A percentile compares a stretch with the other conserved stretches of the same genome.
Evolutionary conservation across 2,797 vertebrate species (phyloP).

Genomic region (Myotis myotis): DNA sequence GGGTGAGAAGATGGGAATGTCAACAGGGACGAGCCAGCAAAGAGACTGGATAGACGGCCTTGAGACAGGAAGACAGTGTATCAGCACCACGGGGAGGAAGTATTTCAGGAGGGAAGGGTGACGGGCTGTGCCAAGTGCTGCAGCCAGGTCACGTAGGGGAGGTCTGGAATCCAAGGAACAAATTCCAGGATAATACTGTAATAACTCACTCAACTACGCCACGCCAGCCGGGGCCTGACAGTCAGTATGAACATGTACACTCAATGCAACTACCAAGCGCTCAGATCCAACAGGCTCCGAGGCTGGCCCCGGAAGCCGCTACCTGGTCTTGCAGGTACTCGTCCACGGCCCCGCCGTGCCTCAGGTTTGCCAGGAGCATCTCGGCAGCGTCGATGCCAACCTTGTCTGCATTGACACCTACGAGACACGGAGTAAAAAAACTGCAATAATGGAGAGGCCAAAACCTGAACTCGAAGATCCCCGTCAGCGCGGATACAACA

Average conservation of each 20-base stretch:
- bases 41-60: background rate
- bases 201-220: background rate
- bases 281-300: background rate
- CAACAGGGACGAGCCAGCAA: background rate
- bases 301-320: constrained; percentile 16
- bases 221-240: background rate
- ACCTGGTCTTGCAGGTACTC: constrained; percentile 99
- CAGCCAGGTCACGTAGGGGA: background rate
- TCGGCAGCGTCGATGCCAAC: constrained; percentile 96
- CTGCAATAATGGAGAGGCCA: background rate
- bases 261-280: background rate
- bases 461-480: background rate
- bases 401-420: constrained; percentile 94
- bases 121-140: background rate
- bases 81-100: background rate
- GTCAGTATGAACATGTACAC: background rate
- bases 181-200: background rate
- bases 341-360: constrained; percentile 95
- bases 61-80: background rate
- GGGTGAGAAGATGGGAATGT: background rate
- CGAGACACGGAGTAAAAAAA: background rate
- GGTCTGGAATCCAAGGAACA: background rate
- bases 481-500: background rate
- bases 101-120: background rate
- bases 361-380: constrained; percentile 93